Evolutionary conservation across 2,888 invertebrate genomes (phyloP).

Genomic region (Gymnosoma rotundatum): DNA sequence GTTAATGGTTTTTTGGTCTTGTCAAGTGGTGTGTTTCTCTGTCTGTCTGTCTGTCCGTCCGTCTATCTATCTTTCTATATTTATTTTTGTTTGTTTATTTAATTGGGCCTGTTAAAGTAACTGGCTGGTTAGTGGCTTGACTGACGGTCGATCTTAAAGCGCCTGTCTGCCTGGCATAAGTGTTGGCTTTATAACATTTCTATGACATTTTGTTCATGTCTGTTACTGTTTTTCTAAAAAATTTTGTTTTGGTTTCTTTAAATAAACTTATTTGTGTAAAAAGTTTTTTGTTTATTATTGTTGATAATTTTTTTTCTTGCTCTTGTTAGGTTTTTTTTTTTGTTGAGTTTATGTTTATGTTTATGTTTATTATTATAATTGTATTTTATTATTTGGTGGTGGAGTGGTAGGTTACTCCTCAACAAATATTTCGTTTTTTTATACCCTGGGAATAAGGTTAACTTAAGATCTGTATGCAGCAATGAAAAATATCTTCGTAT

Average conservation of each 20-base stretch:
- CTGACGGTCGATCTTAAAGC: slow-evolving; percentile 16
- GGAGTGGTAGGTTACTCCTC: slow-evolving; percentile 17
- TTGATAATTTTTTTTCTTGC: not conserved
- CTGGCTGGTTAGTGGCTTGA: slow-evolving; percentile 6
- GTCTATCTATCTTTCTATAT: not conserved
- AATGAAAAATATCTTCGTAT: slow-evolving; percentile 22
- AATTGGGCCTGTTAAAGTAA: slow-evolving; percentile 23
- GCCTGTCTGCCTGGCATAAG: slow-evolving; percentile 43
- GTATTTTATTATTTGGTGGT: slow-evolving; percentile 40
- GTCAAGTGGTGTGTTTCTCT: slow-evolving; percentile 14
- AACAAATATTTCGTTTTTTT: slow-evolving; percentile 29
- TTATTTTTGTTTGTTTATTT: slow-evolving; percentile 17
- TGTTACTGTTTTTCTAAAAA: slow-evolving; percentile 8
- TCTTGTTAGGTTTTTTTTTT: slow-evolving; percentile 13
- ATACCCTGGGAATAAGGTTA: slow-evolving; percentile 68
- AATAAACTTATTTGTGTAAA: slow-evolving; percentile 46
- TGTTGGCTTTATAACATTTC: slow-evolving; percentile 67
- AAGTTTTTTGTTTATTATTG: slow-evolving; percentile 38
- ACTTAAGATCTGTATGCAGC: slow-evolving; percentile 55
- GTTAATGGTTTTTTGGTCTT: slow-evolving; percentile 36
- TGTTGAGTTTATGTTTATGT: slow-evolving; percentile 45
- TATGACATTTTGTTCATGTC: slow-evolving; percentile 68
- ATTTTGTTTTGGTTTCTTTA: not conserved
- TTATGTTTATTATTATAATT: slow-evolving; percentile 66
- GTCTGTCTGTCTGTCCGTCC: slow-evolving; percentile 7